phyloP scores from a whole-genome alignment of 2,113 vertebrate genomes.

The Cryptomyrus ogoouensis region DNA sequence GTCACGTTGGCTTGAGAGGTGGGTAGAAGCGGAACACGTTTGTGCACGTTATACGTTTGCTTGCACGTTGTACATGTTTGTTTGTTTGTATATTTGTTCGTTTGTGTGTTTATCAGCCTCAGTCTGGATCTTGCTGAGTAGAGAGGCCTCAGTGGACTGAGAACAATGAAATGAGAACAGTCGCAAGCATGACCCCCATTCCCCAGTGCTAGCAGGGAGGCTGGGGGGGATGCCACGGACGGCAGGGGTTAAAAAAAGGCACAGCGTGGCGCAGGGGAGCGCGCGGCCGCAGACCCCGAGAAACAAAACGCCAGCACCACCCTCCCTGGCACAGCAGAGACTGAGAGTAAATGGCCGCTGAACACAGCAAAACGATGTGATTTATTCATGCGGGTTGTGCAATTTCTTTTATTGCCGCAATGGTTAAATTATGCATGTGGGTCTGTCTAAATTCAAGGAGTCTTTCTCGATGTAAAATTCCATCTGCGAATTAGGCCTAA shows the following conservation, averaged over 20 bases:
- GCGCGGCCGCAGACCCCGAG: not conserved
- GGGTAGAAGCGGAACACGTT: not conserved
- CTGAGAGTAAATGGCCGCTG: not conserved
- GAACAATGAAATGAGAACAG: not conserved
- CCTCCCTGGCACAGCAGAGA: not conserved
- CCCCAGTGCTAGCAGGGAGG: not conserved
- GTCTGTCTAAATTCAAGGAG: not conserved
- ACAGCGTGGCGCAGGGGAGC: not conserved
- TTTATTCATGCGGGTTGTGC: constrained; percentile 7
- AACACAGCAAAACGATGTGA: not conserved
- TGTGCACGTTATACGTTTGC: not conserved
- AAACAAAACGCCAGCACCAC: too few relatives aligned
- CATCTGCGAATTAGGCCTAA: not conserved
- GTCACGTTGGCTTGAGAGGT: not conserved
- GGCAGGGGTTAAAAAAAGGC: not conserved
- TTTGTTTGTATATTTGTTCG: not conserved
- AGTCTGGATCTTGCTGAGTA: not conserved
- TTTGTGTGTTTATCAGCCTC: not conserved
- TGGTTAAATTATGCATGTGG: not conserved
- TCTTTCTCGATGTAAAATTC: not conserved
- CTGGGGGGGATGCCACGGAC: not conserved
- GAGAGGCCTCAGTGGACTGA: not conserved
- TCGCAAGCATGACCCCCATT: not conserved
- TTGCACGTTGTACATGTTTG: not conserved
- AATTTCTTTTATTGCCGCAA: constrained; percentile 9